phyloP scores from a whole-genome alignment of 2,888 invertebrate species.

The Icerya purchasi region DNA sequence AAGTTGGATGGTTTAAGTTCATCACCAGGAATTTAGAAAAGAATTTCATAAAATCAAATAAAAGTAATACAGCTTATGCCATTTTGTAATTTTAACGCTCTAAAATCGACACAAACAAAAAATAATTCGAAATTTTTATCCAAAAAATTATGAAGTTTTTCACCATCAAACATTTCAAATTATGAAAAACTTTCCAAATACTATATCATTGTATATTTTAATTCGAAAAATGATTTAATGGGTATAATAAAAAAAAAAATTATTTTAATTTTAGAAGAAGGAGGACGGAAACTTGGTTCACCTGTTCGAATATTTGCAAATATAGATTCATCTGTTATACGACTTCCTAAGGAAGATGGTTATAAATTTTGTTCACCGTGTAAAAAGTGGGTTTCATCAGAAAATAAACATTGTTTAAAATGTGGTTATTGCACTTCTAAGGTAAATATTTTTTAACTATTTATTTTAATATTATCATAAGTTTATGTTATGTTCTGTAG shows the following conservation, averaged over 20 bases:
- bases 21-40: too few species aligned
- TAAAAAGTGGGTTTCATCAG: conserved; percentile 39
- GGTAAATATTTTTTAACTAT: conserved; percentile 23
- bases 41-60: too few species aligned
- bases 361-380: conserved; percentile 55
- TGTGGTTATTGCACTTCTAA: conserved; percentile 52
- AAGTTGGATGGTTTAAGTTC: too few species aligned
- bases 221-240: too few species aligned
- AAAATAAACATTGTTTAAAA: conserved; percentile 51
- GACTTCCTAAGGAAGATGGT: conserved; percentile 36
- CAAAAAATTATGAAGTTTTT: background rate
- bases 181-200: conserved; percentile 1
- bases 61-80: too few species aligned
- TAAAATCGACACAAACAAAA: too few species aligned
- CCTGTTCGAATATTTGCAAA: conserved; percentile 79
- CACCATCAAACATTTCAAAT: background rate
- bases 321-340: conserved; percentile 30
- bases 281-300: conserved; percentile 47
- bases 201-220: too few species aligned
- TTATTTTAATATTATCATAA: too few species aligned
- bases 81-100: too few species aligned
- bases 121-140: too few species aligned
- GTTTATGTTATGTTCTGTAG: too few species aligned
- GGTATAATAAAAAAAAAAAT: too few species aligned
- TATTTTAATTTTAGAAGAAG: conserved; percentile 22